A percentile compares a stretch with the other conserved stretches of the same genome.
phyloP scores from a whole-genome alignment of 2,113 vertebrate species.

The Tachysurus vachellii region DNA sequence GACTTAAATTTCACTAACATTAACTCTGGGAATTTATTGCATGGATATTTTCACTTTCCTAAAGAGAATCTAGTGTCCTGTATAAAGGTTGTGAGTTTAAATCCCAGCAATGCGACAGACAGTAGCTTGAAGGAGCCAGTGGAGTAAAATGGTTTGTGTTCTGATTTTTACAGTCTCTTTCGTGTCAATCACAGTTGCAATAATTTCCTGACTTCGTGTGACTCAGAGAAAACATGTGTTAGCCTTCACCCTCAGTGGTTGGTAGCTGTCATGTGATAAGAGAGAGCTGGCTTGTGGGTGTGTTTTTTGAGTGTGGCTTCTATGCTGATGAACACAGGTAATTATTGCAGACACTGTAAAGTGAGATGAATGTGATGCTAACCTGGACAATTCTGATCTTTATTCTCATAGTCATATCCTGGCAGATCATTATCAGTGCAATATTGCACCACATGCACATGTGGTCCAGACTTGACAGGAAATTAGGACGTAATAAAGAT shows the following conservation, averaged over 20 bases:
- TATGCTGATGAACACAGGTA: neutral
- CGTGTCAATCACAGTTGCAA: neutral
- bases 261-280: neutral
- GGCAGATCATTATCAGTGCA: neutral
- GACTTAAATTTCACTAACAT: neutral
- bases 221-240: neutral
- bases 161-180: neutral
- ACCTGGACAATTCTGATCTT: neutral
- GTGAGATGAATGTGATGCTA: neutral
- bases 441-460: constrained; percentile 20
- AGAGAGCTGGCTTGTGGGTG: neutral
- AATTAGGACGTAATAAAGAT: constrained; percentile 19
- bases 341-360: neutral
- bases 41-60: neutral
- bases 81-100: neutral
- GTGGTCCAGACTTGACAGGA: neutral
- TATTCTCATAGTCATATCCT: constrained; percentile 17
- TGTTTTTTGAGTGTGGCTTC: neutral
- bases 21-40: neutral
- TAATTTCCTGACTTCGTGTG: neutral
- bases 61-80: neutral
- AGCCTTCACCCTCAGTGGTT: neutral
- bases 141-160: neutral
- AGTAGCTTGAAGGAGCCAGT: neutral
- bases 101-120: neutral